Base-by-base conservation (phyloP, 2,888 invertebrate genomes). In the Cheilosia variabilis region DNA sequence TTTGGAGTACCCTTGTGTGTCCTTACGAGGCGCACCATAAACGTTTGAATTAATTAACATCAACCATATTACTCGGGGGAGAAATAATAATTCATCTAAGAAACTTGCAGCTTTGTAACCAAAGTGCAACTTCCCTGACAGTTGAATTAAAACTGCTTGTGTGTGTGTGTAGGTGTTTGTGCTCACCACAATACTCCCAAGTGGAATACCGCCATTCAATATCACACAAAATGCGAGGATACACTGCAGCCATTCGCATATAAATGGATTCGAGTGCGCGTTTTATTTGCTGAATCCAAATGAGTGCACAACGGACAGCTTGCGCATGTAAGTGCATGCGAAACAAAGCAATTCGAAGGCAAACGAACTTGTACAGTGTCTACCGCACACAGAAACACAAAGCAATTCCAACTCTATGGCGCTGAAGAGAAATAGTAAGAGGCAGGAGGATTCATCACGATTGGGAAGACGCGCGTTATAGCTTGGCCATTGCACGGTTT, bases 271-370 rank as follows among this genome's bases (percentile, higher is more conserved):
- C 45, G 71, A 71, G 52, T 41, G 63, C 57, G 55, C 47, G 60
- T 71, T 82, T 77, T 68, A 77, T 82, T 82, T 77, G 82, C 62
- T 63, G 62, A 66, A 68, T 73, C 62, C 60, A 73, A 83, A 78
- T 78, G 78, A 78, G 66, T 57, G 60, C 71, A 71, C 57, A 71
- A 41, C 53, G 24, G 58, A n/a, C 47, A 69, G 68, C 50, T 37
- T 69, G 57, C 34, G 57, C 34, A 22, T 45, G 55, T 50, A 72
- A 66, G 79, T 66, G 73, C 58, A 66, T 37, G 63, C 43, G 66
- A 57, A 52, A 43, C 47, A 68, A 65, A 71, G 71, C 71, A 75
- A 66, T 45, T 60, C 19, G 43, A 81, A 81, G 69, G 65, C 77
- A 82, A 77, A 77, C 60, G 71, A 55, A 77, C 77, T 82, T 45